Evolutionary conservation across 2,888 invertebrate species (phyloP).

Genomic region (Timandra comae): DNA sequence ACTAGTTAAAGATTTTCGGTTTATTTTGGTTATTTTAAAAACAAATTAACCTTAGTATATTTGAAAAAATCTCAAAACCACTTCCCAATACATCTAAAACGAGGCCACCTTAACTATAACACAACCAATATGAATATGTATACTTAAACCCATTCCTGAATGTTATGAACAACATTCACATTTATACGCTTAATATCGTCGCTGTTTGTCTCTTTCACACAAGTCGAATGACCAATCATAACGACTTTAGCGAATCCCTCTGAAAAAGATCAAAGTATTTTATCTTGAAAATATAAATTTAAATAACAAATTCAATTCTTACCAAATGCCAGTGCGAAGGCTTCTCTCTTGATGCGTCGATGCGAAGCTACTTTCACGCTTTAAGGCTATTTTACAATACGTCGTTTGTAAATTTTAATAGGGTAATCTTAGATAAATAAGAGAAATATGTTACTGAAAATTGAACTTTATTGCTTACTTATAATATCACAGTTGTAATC

Average conservation of each 20-base stretch:
- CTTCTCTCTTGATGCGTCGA: conserved; percentile 22
- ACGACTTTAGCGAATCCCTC: conserved; percentile 24
- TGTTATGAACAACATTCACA: conserved; percentile 28
- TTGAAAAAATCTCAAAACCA: no score
- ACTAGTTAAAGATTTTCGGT: no score
- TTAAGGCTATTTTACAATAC: conserved; percentile 22
- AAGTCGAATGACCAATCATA: conserved; percentile 4
- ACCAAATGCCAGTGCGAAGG: conserved; percentile 35
- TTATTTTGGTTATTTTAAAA: no score
- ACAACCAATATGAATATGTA: not conserved
- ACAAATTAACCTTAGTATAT: no score
- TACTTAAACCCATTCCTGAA: not conserved
- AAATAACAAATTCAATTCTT: conserved; percentile 26
- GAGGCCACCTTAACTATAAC: not conserved
- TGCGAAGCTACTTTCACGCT: conserved; percentile 12
- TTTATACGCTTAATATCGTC: conserved; percentile 45
- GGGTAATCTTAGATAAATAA: conserved; percentile 5
- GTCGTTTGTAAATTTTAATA: conserved; percentile 3
- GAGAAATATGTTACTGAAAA: conserved; percentile 2
- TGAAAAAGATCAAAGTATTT: conserved; percentile 68
- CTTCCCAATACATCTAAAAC: no score
- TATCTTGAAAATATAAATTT: conserved; percentile 42
- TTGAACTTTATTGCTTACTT: conserved; percentile 5
- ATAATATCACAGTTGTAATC: conserved; percentile 4
- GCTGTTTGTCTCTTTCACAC: conserved; percentile 24